phyloP scores from a whole-genome alignment of 2,113 vertebrate genomes.

The Syngnathus scovelli region DNA sequence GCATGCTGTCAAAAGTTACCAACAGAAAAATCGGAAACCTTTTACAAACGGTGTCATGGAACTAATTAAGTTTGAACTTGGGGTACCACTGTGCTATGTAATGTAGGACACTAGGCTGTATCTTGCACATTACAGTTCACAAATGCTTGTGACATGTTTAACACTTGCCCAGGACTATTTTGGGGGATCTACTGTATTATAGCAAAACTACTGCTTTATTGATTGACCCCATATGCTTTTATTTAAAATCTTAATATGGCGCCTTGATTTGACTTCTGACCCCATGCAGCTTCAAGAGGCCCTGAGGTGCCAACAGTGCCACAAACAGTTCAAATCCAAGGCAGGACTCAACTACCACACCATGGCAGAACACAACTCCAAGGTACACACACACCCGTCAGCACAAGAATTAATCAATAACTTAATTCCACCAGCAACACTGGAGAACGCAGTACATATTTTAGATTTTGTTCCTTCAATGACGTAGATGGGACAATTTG shows the following conservation, averaged over 20 bases:
- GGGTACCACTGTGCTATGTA: too few relatives aligned
- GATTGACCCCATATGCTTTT: conserved; percentile 21
- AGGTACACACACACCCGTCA: conserved; percentile 72
- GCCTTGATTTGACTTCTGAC: conserved; percentile 26
- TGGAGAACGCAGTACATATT: background rate
- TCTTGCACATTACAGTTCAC: too few relatives aligned
- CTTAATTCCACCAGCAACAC: background rate
- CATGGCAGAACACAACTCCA: conserved; percentile 90
- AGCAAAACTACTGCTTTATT: conserved; percentile 22
- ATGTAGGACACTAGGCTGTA: too few relatives aligned
- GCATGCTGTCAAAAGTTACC: too few relatives aligned
- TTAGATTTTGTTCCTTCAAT: conserved; percentile 14
- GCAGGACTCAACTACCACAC: conserved; percentile 97
- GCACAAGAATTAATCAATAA: background rate
- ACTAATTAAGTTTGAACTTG: too few relatives aligned
- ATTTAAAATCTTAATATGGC: conserved; percentile 25
- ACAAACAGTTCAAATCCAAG: conserved; percentile 97
- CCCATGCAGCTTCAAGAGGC: conserved; percentile 86
- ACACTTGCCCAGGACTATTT: too few relatives aligned
- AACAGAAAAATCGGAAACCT: too few relatives aligned
- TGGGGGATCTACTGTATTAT: conserved; percentile 3
- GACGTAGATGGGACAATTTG: conserved; percentile 21
- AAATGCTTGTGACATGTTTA: too few relatives aligned
- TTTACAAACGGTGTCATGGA: too few relatives aligned
- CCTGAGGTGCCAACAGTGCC: conserved; percentile 92